Evolutionary conservation across 2,113 vertebrate species (phyloP).

Genomic region (Ascaphus truei): DNA sequence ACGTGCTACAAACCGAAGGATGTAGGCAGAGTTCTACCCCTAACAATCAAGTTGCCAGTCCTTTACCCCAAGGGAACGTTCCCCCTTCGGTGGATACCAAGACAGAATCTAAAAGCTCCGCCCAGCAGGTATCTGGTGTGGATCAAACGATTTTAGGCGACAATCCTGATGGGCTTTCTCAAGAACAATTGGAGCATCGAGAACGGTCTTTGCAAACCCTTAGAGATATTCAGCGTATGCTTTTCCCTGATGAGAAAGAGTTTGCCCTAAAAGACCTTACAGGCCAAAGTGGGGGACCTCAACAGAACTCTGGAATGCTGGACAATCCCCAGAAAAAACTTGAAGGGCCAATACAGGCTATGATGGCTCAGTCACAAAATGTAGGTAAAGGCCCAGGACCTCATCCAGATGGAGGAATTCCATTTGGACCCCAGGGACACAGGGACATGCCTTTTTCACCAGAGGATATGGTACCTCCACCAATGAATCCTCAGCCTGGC

Average conservation of each 20-base stretch:
- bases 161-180: slow-evolving; percentile 92
- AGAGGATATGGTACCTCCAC: slow-evolving; percentile 87
- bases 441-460: slow-evolving; percentile 94
- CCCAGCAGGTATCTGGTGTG: slow-evolving; percentile 77
- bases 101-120: slow-evolving; percentile 42
- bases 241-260: slow-evolving; percentile 92
- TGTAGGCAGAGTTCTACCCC: slow-evolving; percentile 72
- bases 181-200: slow-evolving; percentile 94
- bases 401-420: slow-evolving; percentile 81
- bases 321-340: slow-evolving; percentile 81
- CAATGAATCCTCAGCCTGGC: slow-evolving; percentile 77
- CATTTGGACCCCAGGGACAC: slow-evolving; percentile 87
- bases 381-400: slow-evolving; percentile 84
- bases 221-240: slow-evolving; percentile 95
- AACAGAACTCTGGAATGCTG: slow-evolving; percentile 68
- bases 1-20: slow-evolving; percentile 71
- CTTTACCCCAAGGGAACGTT: slow-evolving; percentile 74
- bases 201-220: slow-evolving; percentile 94
- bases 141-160: slow-evolving; percentile 83
- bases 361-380: slow-evolving; percentile 97
- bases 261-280: slow-evolving; percentile 69
- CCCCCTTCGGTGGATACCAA: slow-evolving; percentile 71
- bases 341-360: slow-evolving; percentile 91
- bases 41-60: slow-evolving; percentile 68
- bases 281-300: slow-evolving; percentile 69